Base-by-base conservation (phyloP, 1,140 invertebrate genomes). In the Psilanteris sp. region DNA sequence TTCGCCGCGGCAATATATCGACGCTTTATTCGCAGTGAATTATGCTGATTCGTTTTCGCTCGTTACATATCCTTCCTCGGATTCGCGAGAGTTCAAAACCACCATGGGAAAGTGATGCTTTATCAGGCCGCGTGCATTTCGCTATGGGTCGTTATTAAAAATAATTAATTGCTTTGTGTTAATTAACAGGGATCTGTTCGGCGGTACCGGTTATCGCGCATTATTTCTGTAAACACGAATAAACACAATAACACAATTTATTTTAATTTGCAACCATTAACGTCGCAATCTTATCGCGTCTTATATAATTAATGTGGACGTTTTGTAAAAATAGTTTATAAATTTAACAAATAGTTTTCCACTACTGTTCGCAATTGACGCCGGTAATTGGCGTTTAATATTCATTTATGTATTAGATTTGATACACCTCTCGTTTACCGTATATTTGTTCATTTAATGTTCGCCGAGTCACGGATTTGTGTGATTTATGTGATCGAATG, bases 31-130 rank as follows among this genome's bases (percentile, higher is more conserved):
- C 54, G 20, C 24, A 43, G 62, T 68, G 62, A 75, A 75, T 68
- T 73, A 72, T 73, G 68, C 68, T 66, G 62, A 62, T 75, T 75
- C 72, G 55, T 50, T 55, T 37, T 24, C 14, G 54, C 46, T 48
- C 55, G 71, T 46, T 67, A 55, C 61, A 67, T 54, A 54, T 75
- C 31, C 41, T 62, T 61, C 54, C 50, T 31, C 26, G 48, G 39
- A 62, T 67, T 55, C 59, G 50, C 43, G 10, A n/a, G 41, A 37
- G 13, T 41, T 22, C 31, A 34, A 34, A 64, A 43, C 31, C 15
- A 27, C 14, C 46, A 57, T 73, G 68, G 43, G 57, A 73, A 73
- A 73, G 13, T 11, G 22, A 41, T 29, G 37, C n/a, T 46, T 55
- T 48, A 55, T 54, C 66, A 4, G 20, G 10, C 26, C 20, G 4